Evolutionary conservation across 1,140 invertebrate genomes (phyloP), one percentile per base, ranked within the genome.

Genomic region (Diprion similis): DNA sequence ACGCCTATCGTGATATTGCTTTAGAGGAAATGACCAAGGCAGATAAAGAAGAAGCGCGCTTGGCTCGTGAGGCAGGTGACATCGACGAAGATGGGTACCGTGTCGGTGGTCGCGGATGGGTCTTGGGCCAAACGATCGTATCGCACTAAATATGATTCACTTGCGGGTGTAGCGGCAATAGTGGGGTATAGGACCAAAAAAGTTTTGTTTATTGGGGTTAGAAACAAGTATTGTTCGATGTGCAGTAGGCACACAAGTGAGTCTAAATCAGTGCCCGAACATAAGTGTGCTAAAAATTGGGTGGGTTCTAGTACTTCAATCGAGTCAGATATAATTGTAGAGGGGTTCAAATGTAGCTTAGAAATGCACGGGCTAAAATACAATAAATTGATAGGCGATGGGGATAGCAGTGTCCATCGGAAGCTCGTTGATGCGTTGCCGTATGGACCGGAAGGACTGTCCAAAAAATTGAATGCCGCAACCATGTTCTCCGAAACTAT

Each of bases 311-410:
- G 79, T 4, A 75, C 72, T 17, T 77, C 72, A 19, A 86, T 87
- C 82, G 84, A 88, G 78, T 75, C 81, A 24, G 84, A 85, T 71
- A 84, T 86, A 11, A 83, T 89, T 69, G 75, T 82, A 68, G 75
- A 83, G 80, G 80, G 85, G 71, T 82, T 84, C 75, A 18, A 76
- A 18, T 11, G 72, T 71, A 83, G 81, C 72, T 70, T 86, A n/a
- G 68, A 79, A 66, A 81, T 80, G 74, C 75, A 87, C 78, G 76
- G 79, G 18, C 1, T 88, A n/a, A 80, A 80, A 47, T 86, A 86
- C 74, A 75, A 73, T 17, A 71, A 71, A 24, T 46, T 88, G 3
- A 83, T 88, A 76, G 82, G 75, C 17, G 86, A 88, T 76, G 85
- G 85, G 0, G 87, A 88, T 70, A 81, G 80, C 13, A 83, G 80